Conservation (phyloP, 1,140 invertebrate species). For the Linepithema humile region DNA sequence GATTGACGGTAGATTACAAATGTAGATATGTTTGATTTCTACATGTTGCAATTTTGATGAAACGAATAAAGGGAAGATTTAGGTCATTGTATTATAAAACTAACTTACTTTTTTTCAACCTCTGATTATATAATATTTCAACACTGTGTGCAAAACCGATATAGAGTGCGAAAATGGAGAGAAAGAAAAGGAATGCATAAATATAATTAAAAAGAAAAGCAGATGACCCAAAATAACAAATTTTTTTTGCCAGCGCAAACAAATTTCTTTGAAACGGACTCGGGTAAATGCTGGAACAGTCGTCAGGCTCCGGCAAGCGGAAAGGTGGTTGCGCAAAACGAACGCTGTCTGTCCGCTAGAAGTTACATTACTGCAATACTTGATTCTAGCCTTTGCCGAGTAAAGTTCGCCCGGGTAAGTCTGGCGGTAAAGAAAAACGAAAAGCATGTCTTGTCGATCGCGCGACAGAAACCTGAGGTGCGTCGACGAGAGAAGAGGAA, state of each 20-base stretch:
- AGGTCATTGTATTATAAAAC: background rate
- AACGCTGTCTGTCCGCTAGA: background rate
- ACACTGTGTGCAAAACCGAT: background rate
- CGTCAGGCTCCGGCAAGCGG: constrained; percentile 16
- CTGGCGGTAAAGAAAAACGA: background rate
- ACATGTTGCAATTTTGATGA: background rate
- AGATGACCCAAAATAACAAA: background rate
- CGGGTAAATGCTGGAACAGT: background rate
- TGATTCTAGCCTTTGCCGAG: background rate
- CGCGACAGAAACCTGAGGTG: constrained; percentile 14
- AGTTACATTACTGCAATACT: background rate
- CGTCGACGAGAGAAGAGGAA: background rate
- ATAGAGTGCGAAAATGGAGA: background rate
- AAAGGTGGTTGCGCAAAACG: constrained; percentile 46
- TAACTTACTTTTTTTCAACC: background rate
- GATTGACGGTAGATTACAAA: background rate
- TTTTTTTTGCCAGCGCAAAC: background rate
- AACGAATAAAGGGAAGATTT: background rate
- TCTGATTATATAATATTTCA: background rate
- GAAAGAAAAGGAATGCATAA: too few species aligned
- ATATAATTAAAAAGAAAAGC: too few species aligned
- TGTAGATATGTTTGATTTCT: background rate
- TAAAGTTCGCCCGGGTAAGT: background rate
- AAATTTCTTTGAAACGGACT: background rate
- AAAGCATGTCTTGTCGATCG: constrained; percentile 11